Evolutionary conservation across 1,140 invertebrate species (phyloP).

Genomic region (Anastatus disparis): DNA sequence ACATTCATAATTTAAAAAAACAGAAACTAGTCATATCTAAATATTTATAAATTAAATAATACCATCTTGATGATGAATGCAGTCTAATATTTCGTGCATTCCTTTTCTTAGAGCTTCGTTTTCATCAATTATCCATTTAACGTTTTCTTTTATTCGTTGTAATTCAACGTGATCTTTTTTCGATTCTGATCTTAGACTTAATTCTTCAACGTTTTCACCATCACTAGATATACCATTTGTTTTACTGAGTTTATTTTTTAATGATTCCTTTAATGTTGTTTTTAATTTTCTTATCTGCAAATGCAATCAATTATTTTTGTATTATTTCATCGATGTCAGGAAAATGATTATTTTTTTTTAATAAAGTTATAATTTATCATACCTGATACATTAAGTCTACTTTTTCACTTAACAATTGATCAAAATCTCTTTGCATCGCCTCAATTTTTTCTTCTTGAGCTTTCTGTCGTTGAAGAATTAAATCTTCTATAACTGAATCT

Average conservation of each 20-base stretch:
- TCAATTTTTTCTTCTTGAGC: conserved; percentile 68
- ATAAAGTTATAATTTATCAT: not conserved
- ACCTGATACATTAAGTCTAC: conserved; percentile 67
- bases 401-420: conserved; percentile 65
- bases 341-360: too few species aligned
- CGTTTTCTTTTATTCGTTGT: conserved; percentile 59
- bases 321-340: too few species aligned
- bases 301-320: too few species aligned
- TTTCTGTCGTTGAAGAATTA: conserved; percentile 57
- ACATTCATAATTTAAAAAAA: too few species aligned
- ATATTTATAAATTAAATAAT: conserved; percentile 38
- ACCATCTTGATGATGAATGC: conserved; percentile 71
- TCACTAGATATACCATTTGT: conserved; percentile 11
- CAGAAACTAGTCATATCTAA: too few species aligned
- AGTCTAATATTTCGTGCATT: conserved; percentile 75
- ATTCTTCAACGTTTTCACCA: conserved; percentile 8
- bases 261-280: conserved; percentile 23
- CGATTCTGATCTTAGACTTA: conserved; percentile 27
- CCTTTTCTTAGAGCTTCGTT: conserved; percentile 78
- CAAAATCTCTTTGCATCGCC: conserved; percentile 69
- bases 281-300: conserved; percentile 36
- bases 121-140: conserved; percentile 72
- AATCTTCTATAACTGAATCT: conserved; percentile 61
- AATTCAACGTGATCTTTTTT: conserved; percentile 31
- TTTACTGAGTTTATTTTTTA: conserved; percentile 51